Conservation (phyloP, 1,140 invertebrate genomes). For the Octopus sinensis region DNA sequence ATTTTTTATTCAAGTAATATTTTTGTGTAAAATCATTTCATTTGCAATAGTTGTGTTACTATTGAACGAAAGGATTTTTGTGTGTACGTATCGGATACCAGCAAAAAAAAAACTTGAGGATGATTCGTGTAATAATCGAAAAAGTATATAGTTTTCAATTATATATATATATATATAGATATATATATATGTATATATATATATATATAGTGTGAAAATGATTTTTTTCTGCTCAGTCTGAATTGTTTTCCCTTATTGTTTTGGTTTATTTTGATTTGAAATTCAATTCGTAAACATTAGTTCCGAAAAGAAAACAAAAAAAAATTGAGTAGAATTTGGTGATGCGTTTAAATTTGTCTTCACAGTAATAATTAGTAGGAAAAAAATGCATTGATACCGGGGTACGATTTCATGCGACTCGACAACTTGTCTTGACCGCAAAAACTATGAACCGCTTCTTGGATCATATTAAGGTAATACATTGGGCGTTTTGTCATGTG, state of each 20-base stretch:
- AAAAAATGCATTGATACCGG: neutral
- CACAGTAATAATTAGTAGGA: neutral
- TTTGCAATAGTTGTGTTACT: too few species aligned
- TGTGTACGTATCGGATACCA: too few species aligned
- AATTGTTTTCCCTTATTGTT: neutral
- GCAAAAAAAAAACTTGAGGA: too few species aligned
- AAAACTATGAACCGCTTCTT: conserved; percentile 9
- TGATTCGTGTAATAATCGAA: too few species aligned
- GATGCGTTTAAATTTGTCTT: neutral
- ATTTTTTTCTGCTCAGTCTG: neutral
- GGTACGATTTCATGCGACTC: conserved; percentile 3
- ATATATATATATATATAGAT: too few species aligned
- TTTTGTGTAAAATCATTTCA: neutral
- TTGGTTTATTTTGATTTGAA: neutral
- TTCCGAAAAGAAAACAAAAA: neutral
- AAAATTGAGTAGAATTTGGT: neutral
- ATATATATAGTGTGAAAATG: too few species aligned
- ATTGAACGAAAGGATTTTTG: too few species aligned
- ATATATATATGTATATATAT: too few species aligned
- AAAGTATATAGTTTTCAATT: too few species aligned
- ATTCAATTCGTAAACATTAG: neutral
- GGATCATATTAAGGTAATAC: conserved; percentile 13
- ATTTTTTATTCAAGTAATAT: conserved; percentile 1
- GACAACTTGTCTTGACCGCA: conserved; percentile 1
- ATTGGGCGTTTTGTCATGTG: conserved; percentile 27